Conservation (phyloP, 2,113 vertebrate genomes). For the Sinocyclocheilus rhinocerous region DNA sequence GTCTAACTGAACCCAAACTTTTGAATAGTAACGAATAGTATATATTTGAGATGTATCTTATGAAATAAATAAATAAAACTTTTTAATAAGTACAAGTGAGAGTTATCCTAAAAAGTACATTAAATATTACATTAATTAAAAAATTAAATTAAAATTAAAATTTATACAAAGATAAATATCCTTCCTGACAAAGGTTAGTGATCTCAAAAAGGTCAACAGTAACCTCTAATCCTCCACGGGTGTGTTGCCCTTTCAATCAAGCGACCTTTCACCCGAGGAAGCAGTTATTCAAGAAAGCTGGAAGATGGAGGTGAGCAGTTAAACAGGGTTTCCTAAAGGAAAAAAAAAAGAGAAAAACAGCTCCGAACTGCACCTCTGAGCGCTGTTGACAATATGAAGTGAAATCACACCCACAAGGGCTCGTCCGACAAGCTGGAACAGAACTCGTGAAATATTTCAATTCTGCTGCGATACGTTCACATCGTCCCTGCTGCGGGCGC, state of each 20-base stretch:
- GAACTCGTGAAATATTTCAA: conserved; percentile 68
- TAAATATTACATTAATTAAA: too few relatives aligned
- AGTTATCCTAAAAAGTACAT: too few relatives aligned
- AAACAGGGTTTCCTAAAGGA: conserved; percentile 40
- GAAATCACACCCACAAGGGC: conserved; percentile 69
- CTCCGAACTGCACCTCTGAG: conserved; percentile 53
- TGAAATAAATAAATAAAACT: too few relatives aligned
- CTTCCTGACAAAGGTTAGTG: neutral
- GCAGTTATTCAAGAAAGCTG: conserved; percentile 1
- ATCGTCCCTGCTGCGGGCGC: conserved; percentile 59
- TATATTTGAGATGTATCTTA: too few relatives aligned
- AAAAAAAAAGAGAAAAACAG: neutral
- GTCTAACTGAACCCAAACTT: too few relatives aligned
- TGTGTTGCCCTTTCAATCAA: neutral
- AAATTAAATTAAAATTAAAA: too few relatives aligned
- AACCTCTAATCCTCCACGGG: neutral
- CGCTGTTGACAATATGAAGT: conserved; percentile 68
- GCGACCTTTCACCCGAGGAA: conserved; percentile 35
- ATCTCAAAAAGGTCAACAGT: neutral
- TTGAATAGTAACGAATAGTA: too few relatives aligned
- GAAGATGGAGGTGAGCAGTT: conserved; percentile 5
- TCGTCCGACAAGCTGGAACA: conserved; percentile 71
- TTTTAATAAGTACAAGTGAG: too few relatives aligned
- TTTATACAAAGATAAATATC: neutral
- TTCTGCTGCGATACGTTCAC: conserved; percentile 70